Conservation (phyloP, 2,888 invertebrate genomes). For the Clostera curtula region DNA sequence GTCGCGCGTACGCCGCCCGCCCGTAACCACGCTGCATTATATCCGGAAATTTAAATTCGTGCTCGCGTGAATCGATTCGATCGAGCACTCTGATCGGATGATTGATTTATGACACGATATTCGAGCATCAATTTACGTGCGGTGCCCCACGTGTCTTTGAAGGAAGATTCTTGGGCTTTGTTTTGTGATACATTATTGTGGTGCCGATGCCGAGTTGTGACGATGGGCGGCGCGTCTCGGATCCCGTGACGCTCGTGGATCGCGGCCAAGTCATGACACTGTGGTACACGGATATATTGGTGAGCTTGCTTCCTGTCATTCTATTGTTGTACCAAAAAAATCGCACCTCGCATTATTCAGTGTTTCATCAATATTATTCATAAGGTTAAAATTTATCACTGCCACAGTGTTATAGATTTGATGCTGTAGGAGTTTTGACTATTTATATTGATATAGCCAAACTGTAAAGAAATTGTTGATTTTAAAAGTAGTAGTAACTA, state of each 20-base stretch:
- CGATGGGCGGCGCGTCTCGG: constrained; percentile 51
- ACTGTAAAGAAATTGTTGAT: no score
- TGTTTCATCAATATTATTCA: not conserved
- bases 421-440: no score
- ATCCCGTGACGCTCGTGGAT: constrained; percentile 61
- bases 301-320: constrained; percentile 38
- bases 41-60: constrained; percentile 31
- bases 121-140: constrained; percentile 26
- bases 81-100: constrained; percentile 18
- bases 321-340: constrained; percentile 5
- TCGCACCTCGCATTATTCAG: constrained; percentile 4
- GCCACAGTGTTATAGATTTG: no score
- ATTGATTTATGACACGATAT: constrained; percentile 31
- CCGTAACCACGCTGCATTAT: constrained; percentile 26
- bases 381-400: not conserved
- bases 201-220: constrained; percentile 45
- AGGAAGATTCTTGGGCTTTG: constrained; percentile 29
- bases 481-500: no score
- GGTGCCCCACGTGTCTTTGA: constrained; percentile 29
- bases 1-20: constrained; percentile 52
- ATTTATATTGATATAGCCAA: no score
- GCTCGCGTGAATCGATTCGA: constrained; percentile 20
- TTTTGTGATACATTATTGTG: constrained; percentile 43
- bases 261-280: constrained; percentile 68
- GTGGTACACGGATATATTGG: constrained; percentile 71